phyloP scores from a whole-genome alignment of 1,140 invertebrate genomes.

The Dufourea novaeangliae region DNA sequence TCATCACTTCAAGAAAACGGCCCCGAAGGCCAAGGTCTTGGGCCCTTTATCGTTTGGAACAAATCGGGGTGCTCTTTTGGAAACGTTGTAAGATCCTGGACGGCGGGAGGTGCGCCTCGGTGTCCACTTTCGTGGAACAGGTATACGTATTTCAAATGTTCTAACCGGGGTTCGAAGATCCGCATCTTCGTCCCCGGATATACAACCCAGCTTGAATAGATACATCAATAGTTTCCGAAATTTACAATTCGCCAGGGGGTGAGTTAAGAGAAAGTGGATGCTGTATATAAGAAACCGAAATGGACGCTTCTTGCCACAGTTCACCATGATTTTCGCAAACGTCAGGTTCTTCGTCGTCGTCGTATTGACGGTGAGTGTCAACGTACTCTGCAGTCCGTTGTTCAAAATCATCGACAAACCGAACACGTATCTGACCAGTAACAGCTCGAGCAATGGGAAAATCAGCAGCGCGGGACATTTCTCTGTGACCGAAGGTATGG shows the following conservation, averaged over 20 bases:
- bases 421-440: neutral
- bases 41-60: no score
- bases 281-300: neutral
- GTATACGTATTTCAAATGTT: no score
- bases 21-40: no score
- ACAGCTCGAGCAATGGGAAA: neutral
- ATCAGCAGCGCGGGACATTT: no score
- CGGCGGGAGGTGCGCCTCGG: no score
- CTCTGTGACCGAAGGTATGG: neutral
- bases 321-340: slow-evolving; percentile 12
- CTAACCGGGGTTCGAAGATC: no score
- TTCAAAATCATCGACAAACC: neutral
- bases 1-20: no score
- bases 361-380: neutral
- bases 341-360: neutral
- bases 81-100: no score
- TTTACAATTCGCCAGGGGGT: neutral
- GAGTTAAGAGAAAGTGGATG: neutral
- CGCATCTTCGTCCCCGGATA: no score
- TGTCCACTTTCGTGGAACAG: no score
- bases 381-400: neutral
- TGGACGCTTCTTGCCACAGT: neutral
- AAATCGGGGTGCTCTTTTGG: no score
- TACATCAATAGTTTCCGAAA: neutral
- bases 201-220: no score